Evolutionary conservation across 1,140 invertebrate genomes (phyloP).

Genomic region (Tetramorium alpestre): DNA sequence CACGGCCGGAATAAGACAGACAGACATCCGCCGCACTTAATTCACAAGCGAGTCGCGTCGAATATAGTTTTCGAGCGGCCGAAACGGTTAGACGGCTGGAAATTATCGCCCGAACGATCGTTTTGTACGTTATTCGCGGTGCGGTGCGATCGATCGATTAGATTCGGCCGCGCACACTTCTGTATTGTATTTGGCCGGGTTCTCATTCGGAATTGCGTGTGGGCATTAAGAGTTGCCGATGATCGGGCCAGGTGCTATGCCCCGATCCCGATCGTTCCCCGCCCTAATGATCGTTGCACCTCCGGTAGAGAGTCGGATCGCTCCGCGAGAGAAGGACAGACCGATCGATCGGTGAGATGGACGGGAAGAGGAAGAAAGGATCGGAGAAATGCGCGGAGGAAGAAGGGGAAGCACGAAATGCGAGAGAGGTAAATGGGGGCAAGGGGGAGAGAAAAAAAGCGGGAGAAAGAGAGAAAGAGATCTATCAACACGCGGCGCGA

Average conservation of each 20-base stretch:
- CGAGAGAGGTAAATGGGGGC: not conserved
- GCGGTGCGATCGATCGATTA: slow-evolving; percentile 66
- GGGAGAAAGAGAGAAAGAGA: slow-evolving; percentile 42
- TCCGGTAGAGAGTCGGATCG: slow-evolving; percentile 35
- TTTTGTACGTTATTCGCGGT: slow-evolving; percentile 29
- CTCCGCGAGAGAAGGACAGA: slow-evolving; percentile 15
- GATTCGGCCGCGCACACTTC: slow-evolving; percentile 41
- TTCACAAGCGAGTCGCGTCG: slow-evolving; percentile 28
- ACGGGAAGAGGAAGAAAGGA: slow-evolving; percentile 27
- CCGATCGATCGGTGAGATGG: not conserved
- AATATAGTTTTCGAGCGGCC: not conserved
- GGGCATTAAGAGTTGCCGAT: slow-evolving; percentile 67
- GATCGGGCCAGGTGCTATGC: slow-evolving; percentile 71
- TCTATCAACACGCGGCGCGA: not conserved
- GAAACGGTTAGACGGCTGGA: slow-evolving; percentile 35
- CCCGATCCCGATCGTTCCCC: slow-evolving; percentile 70
- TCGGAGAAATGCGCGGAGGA: slow-evolving; percentile 18
- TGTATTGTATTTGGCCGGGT: slow-evolving; percentile 45
- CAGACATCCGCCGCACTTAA: slow-evolving; percentile 28
- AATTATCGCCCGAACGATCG: slow-evolving; percentile 49
- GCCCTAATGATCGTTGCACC: slow-evolving; percentile 71
- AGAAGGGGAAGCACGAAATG: slow-evolving; percentile 4
- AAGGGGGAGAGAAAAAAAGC: not conserved
- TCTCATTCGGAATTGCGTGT: slow-evolving; percentile 71
- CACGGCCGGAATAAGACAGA: slow-evolving; percentile 10